phyloP scores from a whole-genome alignment of 2,888 invertebrate genomes.

The Hoplodrina blanda region DNA sequence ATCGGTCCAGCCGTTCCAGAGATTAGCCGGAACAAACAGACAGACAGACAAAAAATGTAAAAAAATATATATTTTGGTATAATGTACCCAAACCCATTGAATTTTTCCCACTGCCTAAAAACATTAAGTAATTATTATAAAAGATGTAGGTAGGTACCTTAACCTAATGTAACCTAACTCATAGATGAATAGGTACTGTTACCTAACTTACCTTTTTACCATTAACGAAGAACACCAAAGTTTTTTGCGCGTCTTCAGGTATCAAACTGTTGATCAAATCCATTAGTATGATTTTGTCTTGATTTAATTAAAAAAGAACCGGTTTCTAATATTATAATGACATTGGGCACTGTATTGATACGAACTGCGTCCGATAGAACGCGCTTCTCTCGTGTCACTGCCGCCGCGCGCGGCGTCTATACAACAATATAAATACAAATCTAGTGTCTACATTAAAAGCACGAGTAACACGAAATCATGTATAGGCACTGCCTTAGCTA shows the following conservation, averaged over 20 bases:
- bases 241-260: constrained; percentile 73
- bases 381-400: constrained; percentile 61
- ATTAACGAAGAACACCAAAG: constrained; percentile 91
- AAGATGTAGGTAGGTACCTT: too few relatives aligned
- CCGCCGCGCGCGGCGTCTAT: constrained; percentile 7
- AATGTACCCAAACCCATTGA: too few relatives aligned
- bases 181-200: background rate
- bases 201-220: constrained; percentile 90
- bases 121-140: too few relatives aligned
- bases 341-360: too few relatives aligned
- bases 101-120: too few relatives aligned
- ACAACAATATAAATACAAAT: background rate
- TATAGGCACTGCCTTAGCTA: background rate
- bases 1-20: too few relatives aligned
- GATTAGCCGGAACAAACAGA: too few relatives aligned
- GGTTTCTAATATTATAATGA: constrained; percentile 33
- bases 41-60: too few relatives aligned
- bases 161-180: background rate
- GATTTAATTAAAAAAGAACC: constrained; percentile 25
- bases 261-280: constrained; percentile 61
- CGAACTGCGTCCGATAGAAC: constrained; percentile 51
- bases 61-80: too few relatives aligned
- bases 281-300: constrained; percentile 20
- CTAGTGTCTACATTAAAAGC: too few relatives aligned
- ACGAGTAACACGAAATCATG: too few relatives aligned